Evolutionary conservation across 2,113 vertebrate species (phyloP).

Genomic region (Sylvilagus bachmani): DNA sequence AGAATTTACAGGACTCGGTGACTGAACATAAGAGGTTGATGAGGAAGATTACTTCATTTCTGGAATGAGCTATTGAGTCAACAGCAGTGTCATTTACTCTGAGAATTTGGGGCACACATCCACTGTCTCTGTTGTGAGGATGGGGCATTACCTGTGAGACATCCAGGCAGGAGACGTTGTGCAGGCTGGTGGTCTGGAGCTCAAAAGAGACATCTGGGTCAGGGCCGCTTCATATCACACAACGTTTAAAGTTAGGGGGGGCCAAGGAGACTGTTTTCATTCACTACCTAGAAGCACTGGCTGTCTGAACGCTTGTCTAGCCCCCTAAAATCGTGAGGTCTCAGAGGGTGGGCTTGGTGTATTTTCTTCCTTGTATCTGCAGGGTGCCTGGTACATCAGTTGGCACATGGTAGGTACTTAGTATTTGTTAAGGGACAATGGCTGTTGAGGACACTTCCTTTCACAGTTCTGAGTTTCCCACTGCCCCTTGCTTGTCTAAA

Average conservation of each 20-base stretch:
- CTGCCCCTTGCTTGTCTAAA: conserved; percentile 24
- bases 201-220: background rate
- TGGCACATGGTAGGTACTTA: background rate
- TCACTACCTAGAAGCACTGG: background rate
- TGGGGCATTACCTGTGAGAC: background rate
- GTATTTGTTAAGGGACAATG: background rate
- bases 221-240: no score
- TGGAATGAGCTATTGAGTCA: background rate
- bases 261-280: background rate
- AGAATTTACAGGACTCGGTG: background rate
- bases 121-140: background rate
- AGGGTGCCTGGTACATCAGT: background rate
- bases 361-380: background rate
- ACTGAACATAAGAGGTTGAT: background rate
- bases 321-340: background rate
- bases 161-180: background rate
- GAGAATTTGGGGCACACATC: background rate
- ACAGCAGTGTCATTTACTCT: background rate
- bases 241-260: background rate
- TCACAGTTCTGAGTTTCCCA: background rate
- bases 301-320: background rate
- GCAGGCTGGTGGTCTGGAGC: background rate
- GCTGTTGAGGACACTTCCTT: background rate
- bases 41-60: background rate
- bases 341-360: background rate